Percentiles rank a stretch among this genome's conserved stretches.
phyloP scores from a whole-genome alignment of 2,888 invertebrate species.

The Anarsia innoxiella region DNA sequence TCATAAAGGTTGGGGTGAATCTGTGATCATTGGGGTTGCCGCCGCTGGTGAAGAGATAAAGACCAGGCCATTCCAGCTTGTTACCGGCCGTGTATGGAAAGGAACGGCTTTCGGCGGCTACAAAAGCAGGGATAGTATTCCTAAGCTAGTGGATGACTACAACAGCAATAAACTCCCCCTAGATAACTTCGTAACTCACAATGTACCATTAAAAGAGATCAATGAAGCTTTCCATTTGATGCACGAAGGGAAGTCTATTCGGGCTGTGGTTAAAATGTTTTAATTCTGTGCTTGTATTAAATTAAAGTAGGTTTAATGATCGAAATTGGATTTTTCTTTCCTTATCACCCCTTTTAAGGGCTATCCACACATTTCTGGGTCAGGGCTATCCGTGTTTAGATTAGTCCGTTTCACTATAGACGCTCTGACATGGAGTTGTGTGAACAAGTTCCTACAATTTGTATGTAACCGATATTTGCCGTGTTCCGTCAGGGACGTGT shows the following conservation, averaged over 20 bases:
- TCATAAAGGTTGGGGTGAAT: slow-evolving; percentile 99
- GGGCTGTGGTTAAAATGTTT: slow-evolving; percentile 65
- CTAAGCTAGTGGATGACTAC: slow-evolving; percentile 91
- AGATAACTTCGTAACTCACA: slow-evolving; percentile 94
- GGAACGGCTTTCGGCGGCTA: slow-evolving; percentile 96
- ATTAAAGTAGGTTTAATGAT: too few relatives aligned
- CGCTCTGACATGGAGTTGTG: too few relatives aligned
- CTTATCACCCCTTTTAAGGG: too few relatives aligned
- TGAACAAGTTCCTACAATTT: too few relatives aligned
- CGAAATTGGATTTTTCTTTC: too few relatives aligned
- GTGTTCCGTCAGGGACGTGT: too few relatives aligned
- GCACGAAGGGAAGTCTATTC: slow-evolving; percentile 85
- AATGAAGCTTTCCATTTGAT: slow-evolving; percentile 95
- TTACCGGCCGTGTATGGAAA: slow-evolving; percentile 98
- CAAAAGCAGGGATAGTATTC: slow-evolving; percentile 96
- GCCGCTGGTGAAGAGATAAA: slow-evolving; percentile 96
- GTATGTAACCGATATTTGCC: too few relatives aligned
- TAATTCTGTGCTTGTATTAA: too few relatives aligned
- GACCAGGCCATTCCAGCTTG: slow-evolving; percentile 97
- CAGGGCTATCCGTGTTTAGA: too few relatives aligned
- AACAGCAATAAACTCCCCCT: slow-evolving; percentile 86
- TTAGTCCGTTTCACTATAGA: too few relatives aligned
- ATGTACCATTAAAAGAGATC: slow-evolving; percentile 84
- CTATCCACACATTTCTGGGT: too few relatives aligned
- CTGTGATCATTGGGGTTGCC: slow-evolving; percentile 98